Percentiles rank a stretch among this genome's conserved stretches.
Conservation (phyloP, 2,888 invertebrate species). For the Patella ulyssiponensis region DNA sequence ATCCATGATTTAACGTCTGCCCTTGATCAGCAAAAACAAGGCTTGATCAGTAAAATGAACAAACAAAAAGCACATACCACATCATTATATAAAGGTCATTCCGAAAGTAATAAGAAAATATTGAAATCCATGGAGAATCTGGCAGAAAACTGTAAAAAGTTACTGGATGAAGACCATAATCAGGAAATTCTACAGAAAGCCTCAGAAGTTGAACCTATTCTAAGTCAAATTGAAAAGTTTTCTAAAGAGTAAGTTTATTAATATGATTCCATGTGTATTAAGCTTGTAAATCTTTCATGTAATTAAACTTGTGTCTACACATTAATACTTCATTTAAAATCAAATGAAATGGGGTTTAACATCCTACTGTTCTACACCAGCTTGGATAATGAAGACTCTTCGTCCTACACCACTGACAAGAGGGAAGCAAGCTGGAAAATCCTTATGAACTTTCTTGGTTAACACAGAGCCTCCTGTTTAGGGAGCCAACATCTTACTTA, state of each 20-base stretch:
- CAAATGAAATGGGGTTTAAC: too few relatives aligned
- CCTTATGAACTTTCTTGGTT: too few relatives aligned
- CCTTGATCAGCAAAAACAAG: conserved; percentile 51
- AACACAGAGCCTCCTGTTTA: too few relatives aligned
- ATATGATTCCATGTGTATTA: not conserved
- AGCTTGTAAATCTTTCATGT: not conserved
- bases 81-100: conserved; percentile 40
- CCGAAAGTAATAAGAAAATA: conserved; percentile 45
- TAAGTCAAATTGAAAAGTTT: conserved; percentile 39
- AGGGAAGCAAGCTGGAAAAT: too few relatives aligned
- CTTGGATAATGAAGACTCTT: too few relatives aligned
- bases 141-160: conserved; percentile 49
- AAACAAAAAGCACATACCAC: conserved; percentile 39
- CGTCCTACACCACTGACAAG: too few relatives aligned
- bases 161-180: conserved; percentile 49
- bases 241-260: conserved; percentile 32
- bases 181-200: conserved; percentile 51
- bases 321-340: too few relatives aligned
- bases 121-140: conserved; percentile 48
- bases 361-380: too few relatives aligned
- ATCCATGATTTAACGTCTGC: conserved; percentile 56
- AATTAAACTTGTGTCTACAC: not conserved
- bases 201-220: conserved; percentile 45
- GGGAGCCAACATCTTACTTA: too few relatives aligned
- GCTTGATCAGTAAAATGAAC: conserved; percentile 36